Evolutionary conservation across 2,888 invertebrate species (phyloP), one percentile per base, ranked within the genome.

Genomic region (Lamproptera curius): DNA sequence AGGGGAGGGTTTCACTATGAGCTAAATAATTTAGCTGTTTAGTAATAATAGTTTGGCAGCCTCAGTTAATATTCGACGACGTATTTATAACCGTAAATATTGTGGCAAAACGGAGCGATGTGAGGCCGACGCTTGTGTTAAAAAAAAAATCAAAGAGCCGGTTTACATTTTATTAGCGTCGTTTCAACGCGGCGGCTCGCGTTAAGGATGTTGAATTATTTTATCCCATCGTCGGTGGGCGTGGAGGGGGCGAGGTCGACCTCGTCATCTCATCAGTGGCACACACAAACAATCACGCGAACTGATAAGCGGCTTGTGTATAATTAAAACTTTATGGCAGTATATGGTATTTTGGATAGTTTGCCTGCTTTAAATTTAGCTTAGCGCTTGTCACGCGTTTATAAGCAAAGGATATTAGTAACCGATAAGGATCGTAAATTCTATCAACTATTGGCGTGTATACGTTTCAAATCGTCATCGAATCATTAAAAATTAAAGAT

Each of bases 261-360:
- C 49, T 49, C 43, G 49, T 49, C 49, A 49, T 36, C 49, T 36
- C 49, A 43, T 49, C 49, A 49, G 40, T 44, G 49, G 31, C 49
- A 49, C 40, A 43, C 40, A 43, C 35, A 43, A 35, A 43, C 39
- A 49, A 49, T 49, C 43, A 39, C 16, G 11, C 26, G 42, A 38
- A 42, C 37, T 28, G 39, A 42, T 48, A 48, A 48, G 39, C 31
- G 13, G 33, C 26, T 6, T 3, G 23, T 36, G 28, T 40, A 26
- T 40, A 39, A 39, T 46, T 46, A 20, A 20, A 20, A 20, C 20
- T 5, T 20, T n/a, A n/a, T n/a, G n/a, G n/a, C n/a, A n/a, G n/a
- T n/a, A n/a, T n/a, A n/a, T n/a, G n/a, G n/a, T n/a, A n/a, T n/a
- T n/a, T n/a, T n/a, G n/a, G n/a, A n/a, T n/a, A n/a, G n/a, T n/a